These are phyloP conservation scores for Drosophila glabriapex DNA, from an alignment of 2,888 invertebrate genomes.

Conservation along the genomic window DNA sequence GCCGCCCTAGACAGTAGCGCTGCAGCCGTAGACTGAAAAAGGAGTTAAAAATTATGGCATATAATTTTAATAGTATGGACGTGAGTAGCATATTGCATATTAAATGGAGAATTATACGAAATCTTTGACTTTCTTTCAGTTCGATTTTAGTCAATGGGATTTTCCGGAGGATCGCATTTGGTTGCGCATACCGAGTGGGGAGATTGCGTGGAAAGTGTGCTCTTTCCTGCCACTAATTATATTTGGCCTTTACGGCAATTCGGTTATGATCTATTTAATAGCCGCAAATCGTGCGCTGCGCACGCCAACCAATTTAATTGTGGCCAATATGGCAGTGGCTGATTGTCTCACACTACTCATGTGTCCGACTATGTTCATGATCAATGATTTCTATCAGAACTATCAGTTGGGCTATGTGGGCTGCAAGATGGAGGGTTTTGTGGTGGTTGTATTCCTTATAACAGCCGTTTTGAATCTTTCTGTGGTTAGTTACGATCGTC, in stretches of 20 bases:
- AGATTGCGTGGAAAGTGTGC: slow-evolving; percentile 88
- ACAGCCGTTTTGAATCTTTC: slow-evolving; percentile 92
- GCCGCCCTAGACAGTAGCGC: slow-evolving; percentile 40
- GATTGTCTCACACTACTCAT: slow-evolving; percentile 89
- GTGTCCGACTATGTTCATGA: slow-evolving; percentile 91
- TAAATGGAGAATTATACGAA: not conserved
- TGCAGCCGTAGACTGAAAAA: slow-evolving; percentile 5
- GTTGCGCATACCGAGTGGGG: slow-evolving; percentile 87
- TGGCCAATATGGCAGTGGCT: slow-evolving; percentile 91
- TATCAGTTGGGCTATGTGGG: slow-evolving; percentile 90
- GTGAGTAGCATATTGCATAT: slow-evolving; percentile 21
- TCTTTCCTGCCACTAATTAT: slow-evolving; percentile 88
- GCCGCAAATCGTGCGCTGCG: slow-evolving; percentile 88
- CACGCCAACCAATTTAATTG: slow-evolving; percentile 90
- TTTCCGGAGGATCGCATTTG: slow-evolving; percentile 88
- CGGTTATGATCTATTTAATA: slow-evolving; percentile 88
- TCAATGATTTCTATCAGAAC: slow-evolving; percentile 91
- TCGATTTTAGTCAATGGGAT: slow-evolving; percentile 84
- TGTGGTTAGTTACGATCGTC: slow-evolving; percentile 92
- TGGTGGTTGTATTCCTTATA: slow-evolving; percentile 91
- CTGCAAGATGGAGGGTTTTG: slow-evolving; percentile 91
- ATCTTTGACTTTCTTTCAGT: slow-evolving; percentile 72
- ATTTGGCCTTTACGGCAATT: slow-evolving; percentile 89
- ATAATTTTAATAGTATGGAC: slow-evolving; percentile 14
- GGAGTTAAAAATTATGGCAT: slow-evolving; percentile 39